phyloP scores from a whole-genome alignment of 2,113 vertebrate species.

The Serilophus lunatus region DNA sequence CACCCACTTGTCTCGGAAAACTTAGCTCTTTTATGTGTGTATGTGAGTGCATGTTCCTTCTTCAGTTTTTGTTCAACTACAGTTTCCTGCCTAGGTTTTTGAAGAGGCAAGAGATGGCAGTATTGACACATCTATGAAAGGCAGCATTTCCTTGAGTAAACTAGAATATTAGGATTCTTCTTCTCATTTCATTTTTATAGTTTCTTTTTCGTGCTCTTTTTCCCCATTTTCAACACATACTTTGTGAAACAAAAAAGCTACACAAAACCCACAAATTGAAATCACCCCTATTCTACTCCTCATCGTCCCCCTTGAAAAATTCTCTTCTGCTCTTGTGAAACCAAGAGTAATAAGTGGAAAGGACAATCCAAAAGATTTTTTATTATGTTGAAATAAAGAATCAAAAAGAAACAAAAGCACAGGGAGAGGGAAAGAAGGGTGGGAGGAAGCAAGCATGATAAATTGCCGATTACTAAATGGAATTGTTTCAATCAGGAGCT shows the following conservation, averaged over 20 bases:
- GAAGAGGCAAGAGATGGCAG: slow-evolving; percentile 77
- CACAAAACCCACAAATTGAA: neutral
- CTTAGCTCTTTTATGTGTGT: neutral
- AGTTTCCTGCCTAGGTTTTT: neutral
- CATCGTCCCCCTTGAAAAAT: neutral
- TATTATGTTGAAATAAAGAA: neutral
- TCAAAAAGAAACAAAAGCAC: slow-evolving; percentile 34
- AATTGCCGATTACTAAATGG: slow-evolving; percentile 71
- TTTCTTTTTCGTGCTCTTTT: neutral
- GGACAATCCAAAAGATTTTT: neutral
- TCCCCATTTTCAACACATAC: neutral
- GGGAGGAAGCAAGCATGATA: slow-evolving; percentile 43
- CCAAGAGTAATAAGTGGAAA: neutral
- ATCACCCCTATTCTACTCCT: neutral
- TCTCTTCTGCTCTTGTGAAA: neutral
- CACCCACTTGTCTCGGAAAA: neutral
- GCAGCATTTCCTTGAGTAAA: neutral
- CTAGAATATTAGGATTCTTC: neutral
- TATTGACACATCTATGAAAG: slow-evolving; percentile 68
- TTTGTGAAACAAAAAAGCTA: neutral
- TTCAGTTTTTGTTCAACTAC: neutral
- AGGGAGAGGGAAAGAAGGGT: neutral
- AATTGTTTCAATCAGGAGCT: slow-evolving; percentile 71
- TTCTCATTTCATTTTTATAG: slow-evolving; percentile 61
- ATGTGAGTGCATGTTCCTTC: neutral